A percentile compares a stretch with the other conserved stretches of the same genome.
These are phyloP conservation scores for Philypnodon macrostomus DNA, from an alignment of 2,797 vertebrate genomes.

Conservation along the genomic window DNA sequence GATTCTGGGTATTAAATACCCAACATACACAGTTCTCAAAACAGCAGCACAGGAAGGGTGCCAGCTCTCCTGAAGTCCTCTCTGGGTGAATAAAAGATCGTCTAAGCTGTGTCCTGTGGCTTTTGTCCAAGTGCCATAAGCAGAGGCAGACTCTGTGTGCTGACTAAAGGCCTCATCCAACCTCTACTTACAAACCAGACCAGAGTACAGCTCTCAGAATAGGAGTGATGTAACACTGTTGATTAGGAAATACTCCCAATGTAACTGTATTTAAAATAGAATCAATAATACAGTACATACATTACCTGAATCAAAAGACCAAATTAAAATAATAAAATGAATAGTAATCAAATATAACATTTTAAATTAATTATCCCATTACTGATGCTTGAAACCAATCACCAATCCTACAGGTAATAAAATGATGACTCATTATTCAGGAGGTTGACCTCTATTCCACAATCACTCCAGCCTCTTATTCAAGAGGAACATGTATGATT, in stretches of 20 bases:
- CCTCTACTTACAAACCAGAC: slow-evolving; percentile 29
- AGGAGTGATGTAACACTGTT: slow-evolving; percentile 18
- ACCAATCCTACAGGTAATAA: no score
- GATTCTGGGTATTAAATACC: no score
- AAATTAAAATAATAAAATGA: no score
- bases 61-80: slow-evolving; percentile 22
- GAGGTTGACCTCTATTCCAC: neutral
- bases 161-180: slow-evolving; percentile 42
- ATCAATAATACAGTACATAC: no score
- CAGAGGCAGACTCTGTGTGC: slow-evolving; percentile 32
- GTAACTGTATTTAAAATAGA: slow-evolving; percentile 13
- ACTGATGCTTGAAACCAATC: no score
- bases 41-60: slow-evolving; percentile 1
- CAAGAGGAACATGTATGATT: slow-evolving; percentile 4
- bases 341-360: no score
- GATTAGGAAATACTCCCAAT: slow-evolving; percentile 2
- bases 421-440: no score
- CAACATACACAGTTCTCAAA: no score
- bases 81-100: slow-evolving; percentile 38
- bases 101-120: slow-evolving; percentile 43
- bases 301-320: no score
- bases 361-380: no score
- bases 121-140: slow-evolving; percentile 13
- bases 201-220: slow-evolving; percentile 23
- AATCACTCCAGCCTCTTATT: slow-evolving; percentile 15